Conservation (phyloP, 2,113 vertebrate species). For the Zosterops hypoxanthus region DNA sequence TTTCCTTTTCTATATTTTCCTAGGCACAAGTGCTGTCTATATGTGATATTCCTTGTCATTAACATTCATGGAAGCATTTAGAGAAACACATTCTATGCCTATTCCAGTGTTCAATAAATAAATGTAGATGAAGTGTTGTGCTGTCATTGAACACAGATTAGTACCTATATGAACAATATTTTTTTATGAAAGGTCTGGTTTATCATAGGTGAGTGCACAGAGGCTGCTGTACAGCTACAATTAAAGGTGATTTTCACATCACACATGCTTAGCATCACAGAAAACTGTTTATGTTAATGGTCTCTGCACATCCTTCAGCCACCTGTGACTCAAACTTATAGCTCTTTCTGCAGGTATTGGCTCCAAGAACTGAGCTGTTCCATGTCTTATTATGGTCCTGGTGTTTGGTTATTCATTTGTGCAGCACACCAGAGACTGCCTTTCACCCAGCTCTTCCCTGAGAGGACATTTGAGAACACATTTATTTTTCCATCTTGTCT, state of each 20-base stretch:
- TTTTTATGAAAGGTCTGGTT: neutral
- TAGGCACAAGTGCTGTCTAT: neutral
- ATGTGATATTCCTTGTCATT: neutral
- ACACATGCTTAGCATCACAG: neutral
- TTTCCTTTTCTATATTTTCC: conserved; percentile 24
- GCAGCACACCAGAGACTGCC: neutral
- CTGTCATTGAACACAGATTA: neutral
- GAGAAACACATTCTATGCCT: neutral
- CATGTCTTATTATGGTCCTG: neutral
- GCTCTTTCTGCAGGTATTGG: neutral
- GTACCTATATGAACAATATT: neutral
- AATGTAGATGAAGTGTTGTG: neutral
- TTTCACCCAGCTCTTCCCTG: neutral
- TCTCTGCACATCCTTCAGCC: neutral
- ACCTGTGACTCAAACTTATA: neutral
- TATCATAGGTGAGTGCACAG: neutral
- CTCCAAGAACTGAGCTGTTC: rapidly evolving
- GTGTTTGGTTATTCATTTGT: neutral
- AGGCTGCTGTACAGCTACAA: neutral
- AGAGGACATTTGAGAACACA: neutral
- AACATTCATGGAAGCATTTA: neutral
- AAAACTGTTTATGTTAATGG: neutral
- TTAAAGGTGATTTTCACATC: neutral
- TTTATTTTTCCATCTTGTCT: neutral
- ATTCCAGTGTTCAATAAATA: neutral